Evolutionary conservation across 2,888 invertebrate genomes (phyloP), one percentile per base, ranked within the genome.

Genomic region (Erebia ligea): DNA sequence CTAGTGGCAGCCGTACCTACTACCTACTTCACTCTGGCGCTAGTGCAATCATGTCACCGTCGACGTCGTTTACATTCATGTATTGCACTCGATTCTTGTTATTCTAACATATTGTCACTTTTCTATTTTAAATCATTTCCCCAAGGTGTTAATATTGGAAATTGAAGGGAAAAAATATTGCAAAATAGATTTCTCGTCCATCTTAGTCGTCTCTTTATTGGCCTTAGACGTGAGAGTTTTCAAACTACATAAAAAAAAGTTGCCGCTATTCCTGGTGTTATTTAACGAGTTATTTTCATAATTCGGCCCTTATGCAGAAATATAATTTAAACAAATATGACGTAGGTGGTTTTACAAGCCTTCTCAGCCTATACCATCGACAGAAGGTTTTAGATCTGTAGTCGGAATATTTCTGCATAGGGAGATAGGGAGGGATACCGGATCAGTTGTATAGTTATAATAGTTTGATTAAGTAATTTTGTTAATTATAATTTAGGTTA

Each of bases 21-120:
- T 45, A 62, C 34, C 57, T 45, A 62, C 34, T 66, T 42, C 19
- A 66, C 19, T 45, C 66, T 25, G 66, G 57, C 66, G 57, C 66
- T 82, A 82, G 85, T 83, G 82, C 83, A 86, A 84, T 84, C 83
- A 81, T 78, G 80, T 81, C 80, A 81, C 78, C 76, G 75, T 73
- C 73, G 76, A 76, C 79, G 75, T 73, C 76, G 75, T 77, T 75
- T 67, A 58, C 73, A 68, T 66, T 56, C 45, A 8, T 52, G 52
- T 65, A 61, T 45, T 59, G 54, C 59, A 15, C 50, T 19, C 48
- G 42, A 52, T 65, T 59, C 64, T 69, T 59, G 62, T 69, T 73
- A 67, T 71, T 67, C 11, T 19, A 63, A 56, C 58, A 66, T 66
- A 64, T 64, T 64, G 64, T 64, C 64, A 64, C 64, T 64, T 64